These are phyloP conservation scores for Dolomedes plantarius DNA, from an alignment of 2,888 invertebrate genomes.

Conservation along the genomic window DNA sequence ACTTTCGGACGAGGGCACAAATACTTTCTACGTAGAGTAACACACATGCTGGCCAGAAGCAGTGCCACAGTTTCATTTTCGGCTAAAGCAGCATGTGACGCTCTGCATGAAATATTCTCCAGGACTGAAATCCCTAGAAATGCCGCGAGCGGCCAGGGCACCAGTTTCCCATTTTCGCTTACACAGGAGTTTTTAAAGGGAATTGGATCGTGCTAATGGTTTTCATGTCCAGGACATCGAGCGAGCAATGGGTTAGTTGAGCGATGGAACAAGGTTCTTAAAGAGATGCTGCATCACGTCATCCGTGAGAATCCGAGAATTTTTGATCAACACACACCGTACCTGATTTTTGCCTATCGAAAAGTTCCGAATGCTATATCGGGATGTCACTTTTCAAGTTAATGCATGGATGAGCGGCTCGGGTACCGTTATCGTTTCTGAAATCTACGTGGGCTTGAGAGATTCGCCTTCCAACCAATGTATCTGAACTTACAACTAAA, in stretches of 20 bases:
- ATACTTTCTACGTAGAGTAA: too few species aligned
- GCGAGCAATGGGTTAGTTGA: neutral
- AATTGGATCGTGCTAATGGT: neutral
- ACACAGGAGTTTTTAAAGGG: neutral
- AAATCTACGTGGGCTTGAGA: conserved; percentile 1
- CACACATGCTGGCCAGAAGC: too few species aligned
- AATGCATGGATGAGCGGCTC: conserved; percentile 4
- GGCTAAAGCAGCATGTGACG: too few species aligned
- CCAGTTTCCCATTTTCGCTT: neutral
- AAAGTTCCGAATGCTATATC: neutral
- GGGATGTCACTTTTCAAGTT: conserved; percentile 6
- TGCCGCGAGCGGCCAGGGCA: neutral
- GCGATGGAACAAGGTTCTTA: neutral
- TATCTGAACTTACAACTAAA: neutral
- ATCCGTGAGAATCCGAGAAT: neutral
- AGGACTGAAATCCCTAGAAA: neutral
- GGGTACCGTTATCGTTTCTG: neutral
- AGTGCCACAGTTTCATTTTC: too few species aligned
- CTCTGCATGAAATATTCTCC: neutral
- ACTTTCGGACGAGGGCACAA: too few species aligned
- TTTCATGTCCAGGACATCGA: neutral
- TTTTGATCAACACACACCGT: conserved; percentile 7
- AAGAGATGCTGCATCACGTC: neutral
- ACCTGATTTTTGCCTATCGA: neutral
- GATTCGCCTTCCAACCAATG: neutral